Percentiles rank a stretch among this genome's conserved stretches.
Evolutionary conservation across 2,113 vertebrate genomes (phyloP).

Genomic region (Anser brachyrhynchus): DNA sequence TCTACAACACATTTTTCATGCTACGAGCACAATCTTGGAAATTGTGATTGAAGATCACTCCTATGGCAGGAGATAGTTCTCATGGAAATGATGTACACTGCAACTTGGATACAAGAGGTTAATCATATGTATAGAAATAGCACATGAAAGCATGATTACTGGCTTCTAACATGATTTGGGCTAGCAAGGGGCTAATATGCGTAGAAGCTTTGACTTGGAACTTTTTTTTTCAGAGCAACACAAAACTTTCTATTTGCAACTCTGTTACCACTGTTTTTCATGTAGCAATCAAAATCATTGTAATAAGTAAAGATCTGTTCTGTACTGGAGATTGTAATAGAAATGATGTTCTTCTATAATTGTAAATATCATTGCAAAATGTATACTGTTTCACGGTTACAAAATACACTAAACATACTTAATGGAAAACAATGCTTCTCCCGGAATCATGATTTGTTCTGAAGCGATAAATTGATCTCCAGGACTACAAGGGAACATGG

Average conservation of each 20-base stretch:
- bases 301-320: neutral
- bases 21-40: neutral
- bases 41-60: neutral
- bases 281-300: neutral
- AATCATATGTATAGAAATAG: neutral
- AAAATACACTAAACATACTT: neutral
- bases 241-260: neutral
- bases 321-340: neutral
- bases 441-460: neutral
- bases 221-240: neutral
- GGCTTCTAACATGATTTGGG: neutral
- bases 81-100: neutral
- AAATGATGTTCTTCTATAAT: neutral
- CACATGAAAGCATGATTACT: neutral
- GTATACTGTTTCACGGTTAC: neutral
- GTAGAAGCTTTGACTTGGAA: neutral
- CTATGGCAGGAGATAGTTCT: neutral
- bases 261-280: neutral
- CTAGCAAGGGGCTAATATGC: neutral
- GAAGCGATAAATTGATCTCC: neutral
- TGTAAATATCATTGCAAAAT: neutral
- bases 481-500: neutral
- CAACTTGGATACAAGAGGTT: neutral
- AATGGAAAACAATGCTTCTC: neutral
- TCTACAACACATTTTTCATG: neutral